Evolutionary conservation across 2,888 invertebrate genomes (phyloP).

Genomic region (Rugalucina vietnamica): DNA sequence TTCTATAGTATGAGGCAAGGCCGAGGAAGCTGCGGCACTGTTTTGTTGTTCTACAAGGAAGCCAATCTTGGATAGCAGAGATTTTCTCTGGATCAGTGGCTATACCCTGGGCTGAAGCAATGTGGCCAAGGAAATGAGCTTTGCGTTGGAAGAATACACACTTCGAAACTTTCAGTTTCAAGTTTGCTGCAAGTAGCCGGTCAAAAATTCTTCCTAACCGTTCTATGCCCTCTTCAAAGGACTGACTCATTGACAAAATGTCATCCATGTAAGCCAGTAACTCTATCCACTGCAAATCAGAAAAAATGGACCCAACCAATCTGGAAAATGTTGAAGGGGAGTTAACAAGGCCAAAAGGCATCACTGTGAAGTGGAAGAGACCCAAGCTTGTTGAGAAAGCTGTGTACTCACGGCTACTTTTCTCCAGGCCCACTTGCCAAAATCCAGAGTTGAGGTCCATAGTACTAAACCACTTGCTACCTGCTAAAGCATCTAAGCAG

Average conservation of each 20-base stretch:
- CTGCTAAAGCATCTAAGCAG: conserved; percentile 48
- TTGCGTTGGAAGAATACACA: conserved; percentile 47
- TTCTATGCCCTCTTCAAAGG: conserved; percentile 31
- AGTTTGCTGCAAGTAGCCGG: conserved; percentile 36
- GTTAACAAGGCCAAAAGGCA: neutral
- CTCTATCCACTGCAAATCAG: conserved; percentile 43
- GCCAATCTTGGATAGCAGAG: conserved; percentile 38
- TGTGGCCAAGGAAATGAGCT: conserved; percentile 49
- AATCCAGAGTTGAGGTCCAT: conserved; percentile 65
- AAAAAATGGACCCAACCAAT: conserved; percentile 57
- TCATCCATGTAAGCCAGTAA: conserved; percentile 61
- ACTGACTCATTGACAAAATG: conserved; percentile 43
- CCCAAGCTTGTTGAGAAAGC: conserved; percentile 6
- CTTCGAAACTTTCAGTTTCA: conserved; percentile 59
- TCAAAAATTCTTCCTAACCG: conserved; percentile 41
- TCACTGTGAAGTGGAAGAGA: neutral
- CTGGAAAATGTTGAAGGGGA: conserved; percentile 66
- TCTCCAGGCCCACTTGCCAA: conserved; percentile 59
- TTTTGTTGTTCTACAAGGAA: conserved; percentile 13
- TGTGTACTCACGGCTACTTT: neutral
- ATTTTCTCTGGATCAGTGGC: conserved; percentile 49
- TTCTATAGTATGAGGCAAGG: too few relatives aligned
- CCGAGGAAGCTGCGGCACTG: conserved; percentile 44
- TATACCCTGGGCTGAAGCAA: conserved; percentile 47
- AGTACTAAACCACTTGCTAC: conserved; percentile 43